A percentile compares a stretch with the other conserved stretches of the same genome.
Evolutionary conservation across 1,140 invertebrate genomes (phyloP).

Genomic region (Pollicipes pollicipes): DNA sequence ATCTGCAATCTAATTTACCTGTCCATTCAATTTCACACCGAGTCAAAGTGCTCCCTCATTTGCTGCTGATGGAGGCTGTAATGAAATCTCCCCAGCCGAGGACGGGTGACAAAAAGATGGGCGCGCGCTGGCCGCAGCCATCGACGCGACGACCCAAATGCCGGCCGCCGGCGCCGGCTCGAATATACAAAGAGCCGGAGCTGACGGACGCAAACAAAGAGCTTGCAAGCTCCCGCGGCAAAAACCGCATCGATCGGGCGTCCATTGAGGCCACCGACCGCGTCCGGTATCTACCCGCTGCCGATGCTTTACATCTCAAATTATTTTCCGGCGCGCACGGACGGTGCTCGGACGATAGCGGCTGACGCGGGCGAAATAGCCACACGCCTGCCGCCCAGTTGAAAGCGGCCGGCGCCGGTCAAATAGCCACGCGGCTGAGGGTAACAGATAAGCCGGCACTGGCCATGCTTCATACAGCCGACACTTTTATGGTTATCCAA

Average conservation of each 20-base stretch:
- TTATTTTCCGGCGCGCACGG: constrained; percentile 1
- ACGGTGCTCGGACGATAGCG: background rate
- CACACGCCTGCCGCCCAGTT: background rate
- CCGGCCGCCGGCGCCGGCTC: no score
- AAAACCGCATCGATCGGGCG: background rate
- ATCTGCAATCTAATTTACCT: background rate
- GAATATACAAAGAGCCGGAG: background rate
- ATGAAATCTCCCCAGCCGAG: background rate
- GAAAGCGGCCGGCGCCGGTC: background rate
- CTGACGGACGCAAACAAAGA: background rate
- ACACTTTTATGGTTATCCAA: constrained; percentile 2
- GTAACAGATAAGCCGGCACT: background rate
- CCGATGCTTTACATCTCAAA: background rate
- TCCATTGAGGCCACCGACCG: background rate
- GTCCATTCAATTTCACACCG: constrained; percentile 1
- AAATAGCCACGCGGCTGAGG: background rate
- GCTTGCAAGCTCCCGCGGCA: background rate
- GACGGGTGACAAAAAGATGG: background rate
- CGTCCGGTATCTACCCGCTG: background rate
- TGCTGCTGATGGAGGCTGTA: background rate
- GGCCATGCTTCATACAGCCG: background rate
- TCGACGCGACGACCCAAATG: background rate
- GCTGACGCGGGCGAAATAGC: background rate
- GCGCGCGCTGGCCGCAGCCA: background rate
- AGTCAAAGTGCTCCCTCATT: background rate